Evolutionary conservation across 1,140 invertebrate genomes (phyloP), one percentile per base, ranked within the genome.

Genomic region (Neoseiulus cucumeris): DNA sequence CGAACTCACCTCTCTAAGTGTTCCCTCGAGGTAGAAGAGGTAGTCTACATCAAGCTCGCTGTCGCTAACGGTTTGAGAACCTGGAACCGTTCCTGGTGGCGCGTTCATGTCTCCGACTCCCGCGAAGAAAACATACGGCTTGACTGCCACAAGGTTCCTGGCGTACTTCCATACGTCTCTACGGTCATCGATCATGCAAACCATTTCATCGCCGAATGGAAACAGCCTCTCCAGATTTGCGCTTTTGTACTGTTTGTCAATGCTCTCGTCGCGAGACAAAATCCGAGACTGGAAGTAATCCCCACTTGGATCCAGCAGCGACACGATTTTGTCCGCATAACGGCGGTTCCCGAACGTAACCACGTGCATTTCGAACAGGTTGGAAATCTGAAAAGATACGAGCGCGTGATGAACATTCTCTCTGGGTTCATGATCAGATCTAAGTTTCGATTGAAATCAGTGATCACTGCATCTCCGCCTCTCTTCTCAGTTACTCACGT

Each of bases 81-180:
- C 33, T 39, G 33, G 4, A 9, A 39, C 4, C 9, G 9, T 6
- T 4, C 33, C 85, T 7, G 84, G 85, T 1, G 91, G 91, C 20
- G 89, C 91, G 79, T 98, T 94, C 66, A 98, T 98, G 72, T 98
- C 93, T n/a, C 92, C 95, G 7, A 93, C 96, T 70, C 94, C 89
- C 75, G 87, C 84, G 75, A 98, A 99, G 78, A 91, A 98, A 70
- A 90, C 85, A 76, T 98, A 99, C 0, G 96, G 94, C 72, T 95
- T 91, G 0, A 98, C 93, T 75, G 94, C 91, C 65, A 99, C 87
- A 42, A 98, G 78, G 80, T 97, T 98, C 29, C 85, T 82, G 39
- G 91, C 87, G 75, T 86, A 89, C 72, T 92, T 89, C 96, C 96
- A 99, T 1, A 99, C 95, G 79, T 99, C 95, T 75, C 96, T 91